These are phyloP conservation scores for Andrena cerasifolii DNA, from an alignment of 1,140 invertebrate genomes.

Conservation along the genomic window DNA sequence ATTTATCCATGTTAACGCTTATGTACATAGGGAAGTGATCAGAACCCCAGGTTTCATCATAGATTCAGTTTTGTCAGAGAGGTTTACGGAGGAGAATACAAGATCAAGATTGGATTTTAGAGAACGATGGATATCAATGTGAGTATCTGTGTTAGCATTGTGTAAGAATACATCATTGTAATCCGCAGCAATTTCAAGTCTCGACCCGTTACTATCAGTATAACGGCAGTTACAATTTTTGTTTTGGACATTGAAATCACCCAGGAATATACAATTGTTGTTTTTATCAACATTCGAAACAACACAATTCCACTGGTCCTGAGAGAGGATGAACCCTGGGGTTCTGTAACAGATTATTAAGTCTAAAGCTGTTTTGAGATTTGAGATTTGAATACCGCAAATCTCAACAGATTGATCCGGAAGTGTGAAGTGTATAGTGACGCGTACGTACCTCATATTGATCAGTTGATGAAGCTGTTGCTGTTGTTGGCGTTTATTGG, in stretches of 20 bases:
- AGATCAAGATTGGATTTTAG: conserved; percentile 42
- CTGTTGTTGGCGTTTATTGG: no score
- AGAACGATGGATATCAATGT: conserved; percentile 18
- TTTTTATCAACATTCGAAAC: neutral
- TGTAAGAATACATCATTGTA: no score
- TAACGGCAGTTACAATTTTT: neutral
- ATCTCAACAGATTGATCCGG: no score
- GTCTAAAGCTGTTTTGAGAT: no score
- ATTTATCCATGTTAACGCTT: conserved; percentile 4
- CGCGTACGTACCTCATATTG: no score
- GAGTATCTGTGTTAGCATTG: neutral
- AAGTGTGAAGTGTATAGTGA: no score
- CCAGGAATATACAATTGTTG: neutral
- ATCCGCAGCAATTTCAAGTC: neutral
- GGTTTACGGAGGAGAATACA: conserved; percentile 13
- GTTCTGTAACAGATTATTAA: neutral
- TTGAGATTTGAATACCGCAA: no score
- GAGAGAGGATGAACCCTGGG: neutral
- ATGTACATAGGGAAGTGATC: conserved; percentile 46
- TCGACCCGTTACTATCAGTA: neutral
- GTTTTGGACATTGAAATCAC: neutral
- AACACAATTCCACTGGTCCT: neutral
- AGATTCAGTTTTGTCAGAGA: conserved; percentile 16
- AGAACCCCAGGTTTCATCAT: conserved; percentile 38
- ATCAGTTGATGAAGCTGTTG: no score